Evolutionary conservation across 2,888 invertebrate species (phyloP).

Genomic region (Dasysyrphus tricinctus): DNA sequence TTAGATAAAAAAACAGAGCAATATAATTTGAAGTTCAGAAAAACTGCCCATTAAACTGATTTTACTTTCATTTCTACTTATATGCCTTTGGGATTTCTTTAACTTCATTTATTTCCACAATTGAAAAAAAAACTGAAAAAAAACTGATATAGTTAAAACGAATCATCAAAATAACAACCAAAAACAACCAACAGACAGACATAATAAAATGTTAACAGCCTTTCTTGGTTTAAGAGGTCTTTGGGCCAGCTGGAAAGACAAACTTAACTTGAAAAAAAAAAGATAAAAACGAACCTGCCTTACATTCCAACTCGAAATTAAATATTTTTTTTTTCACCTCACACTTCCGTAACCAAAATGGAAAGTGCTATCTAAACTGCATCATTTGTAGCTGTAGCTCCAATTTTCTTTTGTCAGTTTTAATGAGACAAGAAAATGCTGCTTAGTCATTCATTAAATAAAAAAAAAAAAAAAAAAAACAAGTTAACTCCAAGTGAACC

Average conservation of each 20-base stretch:
- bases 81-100: slow-evolving; percentile 37
- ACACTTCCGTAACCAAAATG: slow-evolving; percentile 67
- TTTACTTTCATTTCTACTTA: slow-evolving; percentile 63
- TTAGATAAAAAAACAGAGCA: slow-evolving; percentile 18
- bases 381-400: slow-evolving; percentile 34
- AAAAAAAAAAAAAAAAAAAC: not conserved
- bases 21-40: slow-evolving; percentile 7
- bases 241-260: slow-evolving; percentile 7
- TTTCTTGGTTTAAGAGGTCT: slow-evolving; percentile 17
- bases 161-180: slow-evolving; percentile 15
- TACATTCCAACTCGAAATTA: slow-evolving; percentile 23
- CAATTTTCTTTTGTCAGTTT: slow-evolving; percentile 23
- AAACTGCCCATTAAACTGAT: slow-evolving; percentile 48
- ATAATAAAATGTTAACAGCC: slow-evolving; percentile 12
- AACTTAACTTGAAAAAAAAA: not conserved
- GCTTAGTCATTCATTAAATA: slow-evolving; percentile 34
- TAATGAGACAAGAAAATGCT: slow-evolving; percentile 38
- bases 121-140: slow-evolving; percentile 17
- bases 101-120: slow-evolving; percentile 18
- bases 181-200: not conserved
- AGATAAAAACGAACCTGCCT: slow-evolving; percentile 28
- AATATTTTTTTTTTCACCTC: slow-evolving; percentile 26
- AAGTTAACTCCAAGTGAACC: not conserved
- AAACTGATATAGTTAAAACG: slow-evolving; percentile 15
- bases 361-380: slow-evolving; percentile 72